Evolutionary conservation across 1,140 invertebrate species (phyloP).

Genomic region (Aethina tumida): DNA sequence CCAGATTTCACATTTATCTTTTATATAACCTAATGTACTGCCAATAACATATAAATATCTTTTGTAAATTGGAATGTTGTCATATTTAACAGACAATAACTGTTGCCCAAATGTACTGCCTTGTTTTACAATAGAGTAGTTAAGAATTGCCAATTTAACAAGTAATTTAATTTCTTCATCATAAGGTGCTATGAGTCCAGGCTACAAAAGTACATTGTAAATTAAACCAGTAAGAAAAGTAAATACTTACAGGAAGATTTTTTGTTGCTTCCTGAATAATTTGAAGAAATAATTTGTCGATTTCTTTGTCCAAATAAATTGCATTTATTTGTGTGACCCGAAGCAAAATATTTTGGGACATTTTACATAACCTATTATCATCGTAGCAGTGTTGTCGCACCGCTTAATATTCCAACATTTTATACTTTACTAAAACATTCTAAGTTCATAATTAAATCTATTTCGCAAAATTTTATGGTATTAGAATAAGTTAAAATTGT

Average conservation of each 20-base stretch:
- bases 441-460: too few relatives aligned
- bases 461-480: too few relatives aligned
- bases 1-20: slow-evolving; percentile 25
- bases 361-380: too few relatives aligned
- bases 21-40: slow-evolving; percentile 26
- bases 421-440: too few relatives aligned
- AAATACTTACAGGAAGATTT: slow-evolving; percentile 30
- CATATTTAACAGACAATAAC: slow-evolving; percentile 32
- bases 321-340: slow-evolving; percentile 35
- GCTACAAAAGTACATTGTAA: slow-evolving; percentile 19
- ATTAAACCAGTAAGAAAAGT: slow-evolving; percentile 11
- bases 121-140: slow-evolving; percentile 27
- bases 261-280: slow-evolving; percentile 21
- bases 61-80: slow-evolving; percentile 25
- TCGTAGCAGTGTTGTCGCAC: too few relatives aligned
- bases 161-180: slow-evolving; percentile 30
- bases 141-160: slow-evolving; percentile 23
- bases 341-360: slow-evolving; percentile 27
- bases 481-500: too few relatives aligned
- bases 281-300: slow-evolving; percentile 26
- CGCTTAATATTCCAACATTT: too few relatives aligned
- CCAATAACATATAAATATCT: slow-evolving; percentile 23
- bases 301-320: slow-evolving; percentile 34
- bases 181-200: slow-evolving; percentile 19
- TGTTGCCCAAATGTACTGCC: slow-evolving; percentile 34